A percentile compares a stretch with the other conserved stretches of the same genome.
Conservation (phyloP, 2,113 vertebrate species). For the Hyla sarda region DNA sequence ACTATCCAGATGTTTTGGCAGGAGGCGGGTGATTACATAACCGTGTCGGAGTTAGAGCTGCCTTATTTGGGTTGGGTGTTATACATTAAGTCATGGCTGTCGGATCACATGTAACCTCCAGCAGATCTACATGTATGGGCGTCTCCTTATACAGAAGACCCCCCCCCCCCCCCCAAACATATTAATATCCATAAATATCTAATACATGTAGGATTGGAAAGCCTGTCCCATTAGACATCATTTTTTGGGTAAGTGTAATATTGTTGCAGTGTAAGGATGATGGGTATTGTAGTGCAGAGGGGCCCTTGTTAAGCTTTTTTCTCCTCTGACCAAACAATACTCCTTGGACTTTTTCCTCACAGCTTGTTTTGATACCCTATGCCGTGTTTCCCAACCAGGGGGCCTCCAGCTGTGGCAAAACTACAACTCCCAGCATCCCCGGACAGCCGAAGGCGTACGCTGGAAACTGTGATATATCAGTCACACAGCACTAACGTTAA, state of each 20-base stretch:
- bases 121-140: neutral
- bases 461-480: too few relatives aligned
- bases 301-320: too few relatives aligned
- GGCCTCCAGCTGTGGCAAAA: too few relatives aligned
- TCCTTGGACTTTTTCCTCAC: too few relatives aligned
- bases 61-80: slow-evolving; percentile 7
- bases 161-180: too few relatives aligned
- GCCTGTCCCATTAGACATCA: neutral
- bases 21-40: neutral
- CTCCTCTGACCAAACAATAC: too few relatives aligned
- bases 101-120: neutral
- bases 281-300: neutral
- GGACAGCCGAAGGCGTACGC: too few relatives aligned
- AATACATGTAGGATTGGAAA: neutral
- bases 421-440: too few relatives aligned
- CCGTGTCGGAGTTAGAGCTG: neutral
- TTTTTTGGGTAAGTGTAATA: neutral
- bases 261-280: neutral
- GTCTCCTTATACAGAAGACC: neutral
- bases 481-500: too few relatives aligned
- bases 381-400: too few relatives aligned
- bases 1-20: neutral
- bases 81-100: neutral
- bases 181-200: too few relatives aligned
- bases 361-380: too few relatives aligned